A percentile compares a stretch with the other conserved stretches of the same genome.
Evolutionary conservation across 2,888 invertebrate species (phyloP).

Genomic region (Byasa hedistus): DNA sequence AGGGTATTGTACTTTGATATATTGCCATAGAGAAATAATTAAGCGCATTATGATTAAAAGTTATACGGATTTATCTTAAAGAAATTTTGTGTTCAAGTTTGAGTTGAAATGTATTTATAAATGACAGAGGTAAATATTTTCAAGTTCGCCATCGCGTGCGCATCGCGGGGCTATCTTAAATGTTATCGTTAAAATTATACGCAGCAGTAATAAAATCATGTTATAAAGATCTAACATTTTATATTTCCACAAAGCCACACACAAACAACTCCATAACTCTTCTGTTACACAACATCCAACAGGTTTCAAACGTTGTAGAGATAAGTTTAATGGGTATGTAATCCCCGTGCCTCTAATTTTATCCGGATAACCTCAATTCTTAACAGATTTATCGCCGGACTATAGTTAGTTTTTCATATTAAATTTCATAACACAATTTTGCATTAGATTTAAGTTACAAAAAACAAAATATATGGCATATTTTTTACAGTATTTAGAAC

Average conservation of each 20-base stretch:
- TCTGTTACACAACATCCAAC: conserved; percentile 16
- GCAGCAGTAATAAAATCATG: conserved; percentile 2
- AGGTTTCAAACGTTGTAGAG: conserved; percentile 2
- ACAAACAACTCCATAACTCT: conserved; percentile 12
- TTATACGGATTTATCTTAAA: too few species aligned
- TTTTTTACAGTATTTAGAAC: too few species aligned
- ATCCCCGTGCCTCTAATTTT: conserved; percentile 21
- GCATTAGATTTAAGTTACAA: too few species aligned
- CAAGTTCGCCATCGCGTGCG: too few species aligned
- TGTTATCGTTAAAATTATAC: neutral
- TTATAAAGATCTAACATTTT: conserved; percentile 9
- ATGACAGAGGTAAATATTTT: too few species aligned
- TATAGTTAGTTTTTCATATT: neutral
- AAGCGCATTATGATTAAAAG: too few species aligned
- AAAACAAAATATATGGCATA: too few species aligned
- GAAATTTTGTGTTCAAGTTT: too few species aligned
- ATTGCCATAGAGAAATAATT: too few species aligned
- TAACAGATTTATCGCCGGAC: neutral
- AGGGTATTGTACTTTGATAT: too few species aligned
- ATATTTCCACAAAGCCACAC: conserved; percentile 11
- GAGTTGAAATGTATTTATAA: too few species aligned
- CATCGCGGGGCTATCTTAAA: neutral
- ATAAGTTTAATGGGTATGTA: conserved; percentile 23
- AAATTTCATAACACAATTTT: neutral
- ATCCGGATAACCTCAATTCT: conserved; percentile 11